Evolutionary conservation across 2,113 vertebrate genomes (phyloP).

Genomic region (Malurus alboscapulatus): DNA sequence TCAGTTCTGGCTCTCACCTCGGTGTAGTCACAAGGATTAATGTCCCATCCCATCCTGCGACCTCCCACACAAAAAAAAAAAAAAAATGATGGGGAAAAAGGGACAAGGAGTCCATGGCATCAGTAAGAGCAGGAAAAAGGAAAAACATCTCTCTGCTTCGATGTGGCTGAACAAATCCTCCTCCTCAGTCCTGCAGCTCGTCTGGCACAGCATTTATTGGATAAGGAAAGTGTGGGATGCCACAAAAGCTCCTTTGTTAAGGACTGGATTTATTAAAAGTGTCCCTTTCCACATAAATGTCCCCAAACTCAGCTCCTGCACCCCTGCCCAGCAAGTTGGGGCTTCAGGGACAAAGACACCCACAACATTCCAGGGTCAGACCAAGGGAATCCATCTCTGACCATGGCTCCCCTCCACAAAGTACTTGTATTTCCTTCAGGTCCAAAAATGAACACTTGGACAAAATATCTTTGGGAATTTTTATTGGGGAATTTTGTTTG

Average conservation of each 20-base stretch:
- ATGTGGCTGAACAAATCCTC: fast-evolving
- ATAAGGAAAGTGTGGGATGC: neutral
- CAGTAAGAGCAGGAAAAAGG: neutral
- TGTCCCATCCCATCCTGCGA: neutral
- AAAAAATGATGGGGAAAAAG: fast-evolving
- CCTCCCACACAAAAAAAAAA: neutral
- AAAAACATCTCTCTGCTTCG: neutral
- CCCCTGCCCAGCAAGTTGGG: fast-evolving
- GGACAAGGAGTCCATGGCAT: neutral
- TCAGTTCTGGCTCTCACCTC: fast-evolving
- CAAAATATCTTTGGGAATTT: neutral
- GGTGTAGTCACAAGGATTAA: neutral
- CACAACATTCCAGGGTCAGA: neutral
- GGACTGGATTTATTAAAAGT: fast-evolving
- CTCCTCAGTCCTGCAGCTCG: neutral
- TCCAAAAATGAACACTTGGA: neutral
- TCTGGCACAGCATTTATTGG: neutral
- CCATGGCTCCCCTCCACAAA: neutral
- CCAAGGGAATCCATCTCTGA: neutral
- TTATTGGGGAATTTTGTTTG: neutral
- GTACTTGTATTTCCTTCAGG: neutral
- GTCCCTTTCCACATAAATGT: neutral
- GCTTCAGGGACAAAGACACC: neutral
- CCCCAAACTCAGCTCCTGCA: neutral
- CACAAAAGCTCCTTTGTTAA: neutral